Evolutionary conservation across 2,113 vertebrate genomes (phyloP), one percentile per base, ranked within the genome.

Genomic region (Pterocles orientalis): DNA sequence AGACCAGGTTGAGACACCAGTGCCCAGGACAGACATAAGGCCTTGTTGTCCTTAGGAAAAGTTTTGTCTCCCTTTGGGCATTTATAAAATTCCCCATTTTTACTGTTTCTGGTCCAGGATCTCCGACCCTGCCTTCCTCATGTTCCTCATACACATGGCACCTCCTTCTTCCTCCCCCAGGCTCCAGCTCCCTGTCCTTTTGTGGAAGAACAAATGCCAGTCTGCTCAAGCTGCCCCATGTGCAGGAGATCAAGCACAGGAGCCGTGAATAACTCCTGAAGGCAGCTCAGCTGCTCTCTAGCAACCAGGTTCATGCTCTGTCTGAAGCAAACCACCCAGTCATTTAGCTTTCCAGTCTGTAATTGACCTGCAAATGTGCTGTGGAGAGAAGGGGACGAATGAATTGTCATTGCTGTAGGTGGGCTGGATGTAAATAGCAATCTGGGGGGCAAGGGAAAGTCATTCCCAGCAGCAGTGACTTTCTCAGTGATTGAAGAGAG

Each of bases 401-500:
- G 18, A 86, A 73, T 91, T 7, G 8, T 82, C 50, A 14, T 58
- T 89, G 68, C 57, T 75, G 39, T 79, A 71, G 87, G 85, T 82
- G 70, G 78, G 43, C 48, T 81, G 69, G 66, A 29, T 94, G 85
- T 77, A 39, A 75, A 73, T 9, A 86, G 56, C 64, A 69, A 7
- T 25, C 47, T 29, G 60, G 60, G 34, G 33, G 47, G 34, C 57
- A 78, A 54, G 60, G 43, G 43, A 71, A 90, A 77, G 51, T 51
- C 31, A 33, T 53, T 87, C n/a, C 47, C 48, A 56, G 71, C 71
- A 83, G 68, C 62, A 72, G 56, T 56, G 71, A 79, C 75, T 86
- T 93, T 76, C 78, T 53, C 41, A 72, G 43, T 73, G 71, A 36
- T 14, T 85, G 75, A 89, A 71, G 60, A 78, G 50, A 82, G n/a